Conservation (phyloP, 2,113 vertebrate species). For the Megaceryle maxima region DNA sequence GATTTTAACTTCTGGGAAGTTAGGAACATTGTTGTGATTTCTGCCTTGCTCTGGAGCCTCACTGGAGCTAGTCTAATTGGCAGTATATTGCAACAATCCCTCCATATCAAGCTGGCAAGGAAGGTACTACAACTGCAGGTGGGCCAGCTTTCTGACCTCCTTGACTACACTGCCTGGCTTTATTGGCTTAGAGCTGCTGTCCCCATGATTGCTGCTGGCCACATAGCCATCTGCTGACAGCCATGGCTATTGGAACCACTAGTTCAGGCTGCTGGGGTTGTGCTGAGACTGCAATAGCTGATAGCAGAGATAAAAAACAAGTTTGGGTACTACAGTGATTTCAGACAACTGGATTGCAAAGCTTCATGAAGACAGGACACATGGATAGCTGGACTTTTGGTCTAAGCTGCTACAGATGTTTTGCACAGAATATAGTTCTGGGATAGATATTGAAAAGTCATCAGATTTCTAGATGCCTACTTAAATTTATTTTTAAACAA, state of each 20-base stretch:
- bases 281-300: neutral
- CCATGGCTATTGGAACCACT: neutral
- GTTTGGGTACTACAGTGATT: neutral
- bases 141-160: neutral
- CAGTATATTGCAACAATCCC: neutral
- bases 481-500: neutral
- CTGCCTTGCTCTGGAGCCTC: neutral
- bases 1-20: neutral
- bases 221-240: neutral
- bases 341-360: neutral
- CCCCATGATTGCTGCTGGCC: neutral
- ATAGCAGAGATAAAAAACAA: neutral
- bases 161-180: neutral
- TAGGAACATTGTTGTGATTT: neutral
- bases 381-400: accelerated
- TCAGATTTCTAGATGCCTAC: neutral
- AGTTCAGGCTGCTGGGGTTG: neutral
- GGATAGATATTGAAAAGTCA: neutral
- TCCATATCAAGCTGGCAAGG: neutral
- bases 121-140: neutral
- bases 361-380: neutral
- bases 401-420: neutral
- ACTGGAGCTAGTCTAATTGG: neutral
- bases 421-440: neutral
- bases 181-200: neutral